These are phyloP conservation scores for Rattus norvegicus DNA, from an alignment of 2,113 vertebrate species.

Conservation along the genomic window DNA sequence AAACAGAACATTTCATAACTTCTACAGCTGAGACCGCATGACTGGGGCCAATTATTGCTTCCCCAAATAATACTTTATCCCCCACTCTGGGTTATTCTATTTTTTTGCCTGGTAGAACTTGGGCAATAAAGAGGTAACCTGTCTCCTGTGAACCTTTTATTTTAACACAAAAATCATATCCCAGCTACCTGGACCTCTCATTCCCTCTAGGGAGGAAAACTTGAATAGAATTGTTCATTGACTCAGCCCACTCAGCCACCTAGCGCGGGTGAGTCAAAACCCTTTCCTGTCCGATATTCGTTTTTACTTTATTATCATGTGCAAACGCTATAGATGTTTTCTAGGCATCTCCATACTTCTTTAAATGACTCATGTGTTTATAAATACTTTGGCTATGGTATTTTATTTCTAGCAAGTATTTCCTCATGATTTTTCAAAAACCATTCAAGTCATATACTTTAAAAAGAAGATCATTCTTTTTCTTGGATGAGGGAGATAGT, in stretches of 20 bases:
- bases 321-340: neutral
- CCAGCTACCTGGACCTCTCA: neutral
- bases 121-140: neutral
- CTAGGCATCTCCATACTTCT: neutral
- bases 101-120: neutral
- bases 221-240: neutral
- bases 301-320: neutral
- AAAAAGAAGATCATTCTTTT: neutral
- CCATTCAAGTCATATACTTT: neutral
- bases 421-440: neutral
- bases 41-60: neutral
- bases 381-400: neutral
- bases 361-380: neutral
- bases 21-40: neutral
- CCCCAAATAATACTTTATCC: neutral
- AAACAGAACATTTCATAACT: neutral
- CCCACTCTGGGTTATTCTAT: neutral
- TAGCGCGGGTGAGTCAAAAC: neutral
- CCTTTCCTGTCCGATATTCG: neutral
- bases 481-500: neutral
- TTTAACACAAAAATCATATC: neutral
- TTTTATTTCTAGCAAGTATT: neutral
- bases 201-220: neutral
- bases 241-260: neutral
- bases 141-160: neutral